Evolutionary conservation across 2,113 vertebrate species (phyloP).

Genomic region (Sturnus vulgaris): DNA sequence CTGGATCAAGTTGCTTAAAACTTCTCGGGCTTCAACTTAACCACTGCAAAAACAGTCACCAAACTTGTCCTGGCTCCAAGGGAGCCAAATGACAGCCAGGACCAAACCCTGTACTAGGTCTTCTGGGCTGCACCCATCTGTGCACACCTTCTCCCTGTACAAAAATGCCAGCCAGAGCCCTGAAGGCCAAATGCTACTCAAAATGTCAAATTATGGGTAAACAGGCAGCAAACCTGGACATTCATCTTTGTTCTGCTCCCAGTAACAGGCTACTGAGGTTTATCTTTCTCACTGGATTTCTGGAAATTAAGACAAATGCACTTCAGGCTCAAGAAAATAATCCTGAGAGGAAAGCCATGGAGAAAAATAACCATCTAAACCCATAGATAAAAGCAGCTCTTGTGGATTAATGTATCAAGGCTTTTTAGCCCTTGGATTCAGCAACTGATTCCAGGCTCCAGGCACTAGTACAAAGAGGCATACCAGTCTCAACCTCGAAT

Average conservation of each 20-base stretch:
- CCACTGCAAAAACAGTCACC: background rate
- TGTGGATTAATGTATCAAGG: constrained; percentile 8
- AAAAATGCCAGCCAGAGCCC: background rate
- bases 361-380: constrained; percentile 51
- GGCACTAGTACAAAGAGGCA: background rate
- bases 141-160: background rate
- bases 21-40: background rate
- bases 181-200: background rate
- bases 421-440: constrained; percentile 40
- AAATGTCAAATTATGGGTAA: background rate
- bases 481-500: background rate
- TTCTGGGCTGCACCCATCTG: background rate
- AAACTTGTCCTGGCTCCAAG: background rate
- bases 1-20: background rate
- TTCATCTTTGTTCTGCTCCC: background rate
- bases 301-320: constrained; percentile 63
- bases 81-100: background rate
- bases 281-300: constrained; percentile 34
- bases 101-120: background rate
- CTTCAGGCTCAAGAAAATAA: constrained; percentile 59
- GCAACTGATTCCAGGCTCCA: background rate
- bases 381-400: constrained; percentile 47
- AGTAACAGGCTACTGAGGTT: constrained; percentile 8
- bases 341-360: constrained; percentile 30
- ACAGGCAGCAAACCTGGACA: background rate